A percentile compares a stretch with the other conserved stretches of the same genome.
phyloP scores from a whole-genome alignment of 2,888 invertebrate genomes.

The Tineola bisselliella region DNA sequence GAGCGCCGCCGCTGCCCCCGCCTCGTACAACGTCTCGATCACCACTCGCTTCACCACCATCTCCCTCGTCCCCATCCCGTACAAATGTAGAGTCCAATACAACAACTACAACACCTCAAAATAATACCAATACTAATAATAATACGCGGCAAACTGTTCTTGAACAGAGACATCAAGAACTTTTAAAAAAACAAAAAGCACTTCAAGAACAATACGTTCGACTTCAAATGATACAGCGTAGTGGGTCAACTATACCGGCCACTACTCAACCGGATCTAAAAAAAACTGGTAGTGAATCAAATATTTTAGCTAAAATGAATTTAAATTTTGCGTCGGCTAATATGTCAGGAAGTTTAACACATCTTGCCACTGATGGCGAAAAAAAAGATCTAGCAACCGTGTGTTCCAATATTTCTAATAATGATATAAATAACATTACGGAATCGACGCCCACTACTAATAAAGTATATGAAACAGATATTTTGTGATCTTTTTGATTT shows the following conservation, averaged over 20 bases:
- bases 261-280: slow-evolving; percentile 76
- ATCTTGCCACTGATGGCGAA: slow-evolving; percentile 35
- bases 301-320: slow-evolving; percentile 84
- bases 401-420: slow-evolving; percentile 13
- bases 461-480: slow-evolving; percentile 93
- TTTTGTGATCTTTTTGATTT: slow-evolving; percentile 75
- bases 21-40: slow-evolving; percentile 91
- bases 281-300: slow-evolving; percentile 90
- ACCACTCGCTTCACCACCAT: slow-evolving; percentile 85
- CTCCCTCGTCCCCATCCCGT: slow-evolving; percentile 72
- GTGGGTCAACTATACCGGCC: slow-evolving; percentile 72
- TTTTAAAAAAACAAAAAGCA: slow-evolving; percentile 86
- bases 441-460: slow-evolving; percentile 68
- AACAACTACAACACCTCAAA: slow-evolving; percentile 16
- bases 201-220: slow-evolving; percentile 92
- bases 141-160: slow-evolving; percentile 74
- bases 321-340: slow-evolving; percentile 68
- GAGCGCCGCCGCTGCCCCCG: slow-evolving; percentile 88
- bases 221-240: slow-evolving; percentile 86
- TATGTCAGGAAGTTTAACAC: slow-evolving; percentile 58
- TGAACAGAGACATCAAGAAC: slow-evolving; percentile 88
- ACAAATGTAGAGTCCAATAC: slow-evolving; percentile 30
- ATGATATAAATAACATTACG: neutral
- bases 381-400: slow-evolving; percentile 18
- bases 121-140: slow-evolving; percentile 23